Percentiles rank a stretch among this genome's conserved stretches.
Evolutionary conservation across 2,888 invertebrate species (phyloP).

Genomic region (Lingula anatina): DNA sequence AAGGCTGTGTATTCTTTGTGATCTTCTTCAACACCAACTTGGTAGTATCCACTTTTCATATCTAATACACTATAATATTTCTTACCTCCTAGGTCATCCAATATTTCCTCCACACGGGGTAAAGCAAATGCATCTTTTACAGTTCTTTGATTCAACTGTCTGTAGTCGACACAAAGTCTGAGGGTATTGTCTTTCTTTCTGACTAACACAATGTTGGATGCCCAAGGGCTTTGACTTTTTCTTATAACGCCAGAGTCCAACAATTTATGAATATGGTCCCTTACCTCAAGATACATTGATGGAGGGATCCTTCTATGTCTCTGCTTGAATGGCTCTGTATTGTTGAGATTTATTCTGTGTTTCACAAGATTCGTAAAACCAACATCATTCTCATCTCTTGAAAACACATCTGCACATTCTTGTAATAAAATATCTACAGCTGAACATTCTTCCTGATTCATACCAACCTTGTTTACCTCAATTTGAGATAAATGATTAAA

Average conservation of each 20-base stretch:
- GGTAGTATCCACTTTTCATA: conserved; percentile 10
- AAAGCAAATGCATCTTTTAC: conserved; percentile 15
- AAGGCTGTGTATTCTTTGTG: conserved; percentile 15
- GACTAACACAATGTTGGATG: conserved; percentile 12
- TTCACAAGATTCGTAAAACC: conserved; percentile 5
- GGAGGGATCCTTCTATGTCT: conserved; percentile 12
- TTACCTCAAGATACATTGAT: conserved; percentile 15
- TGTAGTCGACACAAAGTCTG: conserved; percentile 14
- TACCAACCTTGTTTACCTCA: neutral
- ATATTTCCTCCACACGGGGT: conserved; percentile 15
- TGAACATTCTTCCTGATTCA: neutral
- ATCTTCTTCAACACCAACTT: conserved; percentile 12
- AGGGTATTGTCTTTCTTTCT: conserved; percentile 12
- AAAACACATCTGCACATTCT: conserved; percentile 4
- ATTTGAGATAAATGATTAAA: neutral
- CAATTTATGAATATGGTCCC: conserved; percentile 14
- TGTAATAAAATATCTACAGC: neutral
- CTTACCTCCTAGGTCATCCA: conserved; percentile 10
- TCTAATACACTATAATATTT: conserved; percentile 10
- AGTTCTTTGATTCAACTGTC: conserved; percentile 11
- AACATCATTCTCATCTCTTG: conserved; percentile 8
- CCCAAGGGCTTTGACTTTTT: conserved; percentile 10
- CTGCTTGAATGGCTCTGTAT: conserved; percentile 14
- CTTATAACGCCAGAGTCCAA: conserved; percentile 13
- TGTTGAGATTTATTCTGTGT: conserved; percentile 9